Evolutionary conservation across 2,888 invertebrate genomes (phyloP).

Genomic region (Allacma fusca): DNA sequence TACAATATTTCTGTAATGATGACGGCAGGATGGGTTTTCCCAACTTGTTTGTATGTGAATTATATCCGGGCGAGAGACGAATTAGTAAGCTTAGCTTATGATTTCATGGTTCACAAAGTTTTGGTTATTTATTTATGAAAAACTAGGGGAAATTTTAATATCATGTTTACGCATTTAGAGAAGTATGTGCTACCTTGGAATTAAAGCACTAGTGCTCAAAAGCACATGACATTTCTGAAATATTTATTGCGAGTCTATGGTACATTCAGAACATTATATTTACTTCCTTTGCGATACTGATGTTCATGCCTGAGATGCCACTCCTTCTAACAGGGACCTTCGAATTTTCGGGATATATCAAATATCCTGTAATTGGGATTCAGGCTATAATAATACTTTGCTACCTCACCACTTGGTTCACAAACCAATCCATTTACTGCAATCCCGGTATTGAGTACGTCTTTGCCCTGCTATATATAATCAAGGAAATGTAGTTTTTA

Average conservation of each 20-base stretch:
- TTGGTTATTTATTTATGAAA: background rate
- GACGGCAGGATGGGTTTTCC: background rate
- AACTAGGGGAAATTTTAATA: background rate
- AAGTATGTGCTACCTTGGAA: background rate
- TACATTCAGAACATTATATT: background rate
- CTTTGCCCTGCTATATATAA: background rate
- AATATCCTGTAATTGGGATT: background rate
- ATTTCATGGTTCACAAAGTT: background rate
- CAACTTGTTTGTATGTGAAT: background rate
- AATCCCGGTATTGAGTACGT: background rate
- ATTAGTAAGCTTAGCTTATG: background rate
- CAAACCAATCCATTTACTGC: background rate
- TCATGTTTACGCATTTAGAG: background rate
- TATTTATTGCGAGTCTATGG: background rate
- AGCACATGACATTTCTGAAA: background rate
- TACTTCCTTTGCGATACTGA: background rate
- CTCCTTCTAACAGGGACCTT: background rate
- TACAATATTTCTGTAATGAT: background rate
- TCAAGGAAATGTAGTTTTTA: background rate
- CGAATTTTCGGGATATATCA: background rate
- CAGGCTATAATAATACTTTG: background rate
- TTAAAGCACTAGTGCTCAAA: background rate
- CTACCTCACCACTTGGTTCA: background rate
- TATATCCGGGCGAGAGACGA: background rate
- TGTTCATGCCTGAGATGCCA: background rate